Base-by-base conservation (phyloP, 2,113 vertebrate species). In the Salvelinus namaycush region DNA sequence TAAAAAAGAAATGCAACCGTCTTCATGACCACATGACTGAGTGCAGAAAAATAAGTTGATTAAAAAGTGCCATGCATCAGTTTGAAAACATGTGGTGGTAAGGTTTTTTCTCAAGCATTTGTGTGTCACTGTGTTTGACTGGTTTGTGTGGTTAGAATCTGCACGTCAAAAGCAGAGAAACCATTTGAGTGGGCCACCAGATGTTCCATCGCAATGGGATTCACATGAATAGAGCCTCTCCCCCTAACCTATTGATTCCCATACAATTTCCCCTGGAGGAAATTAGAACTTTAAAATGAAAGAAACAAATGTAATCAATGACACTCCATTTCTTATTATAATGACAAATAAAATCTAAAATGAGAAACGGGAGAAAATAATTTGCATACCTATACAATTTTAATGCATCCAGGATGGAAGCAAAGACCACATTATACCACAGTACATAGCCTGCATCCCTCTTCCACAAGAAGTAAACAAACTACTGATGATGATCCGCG, bases 111-210 rank as follows among this genome's bases (percentile, higher is more conserved):
- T 27, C 57, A 3, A 7, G 22, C 83, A 80, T 91, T 86, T 83
- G 79, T 88, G 86, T 81, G 72, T 81, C 66, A 62, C 79, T 81
- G 80, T 86, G 83, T 89, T 83, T 83, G 76, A 87, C 84, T 75
- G 49, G 76, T 70, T 49, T 75, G 31, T 76, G 29, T 69, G 70
- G 73, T 72, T 76, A 70, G n/a, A 76, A 79, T 79, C 66, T 79
- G 64, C 72, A 73, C 57, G 83, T 80, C 87, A 75, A 88, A 89
- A 87, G 81, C 72, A 76, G 70, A 26, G 69, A 75, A 87, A 73
- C 84, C 82, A 74, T 86, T 89, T 83, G 71, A 88, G 84, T 81
- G 76, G 77, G 72, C 20, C 78, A 79, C 84, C 93, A 94, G 91
- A 93, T 93, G 92, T 93, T 92, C 87, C 62, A 29, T 27, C 39